Evolutionary conservation across 2,113 vertebrate genomes (phyloP).

Genomic region (Hydropotes inermis): DNA sequence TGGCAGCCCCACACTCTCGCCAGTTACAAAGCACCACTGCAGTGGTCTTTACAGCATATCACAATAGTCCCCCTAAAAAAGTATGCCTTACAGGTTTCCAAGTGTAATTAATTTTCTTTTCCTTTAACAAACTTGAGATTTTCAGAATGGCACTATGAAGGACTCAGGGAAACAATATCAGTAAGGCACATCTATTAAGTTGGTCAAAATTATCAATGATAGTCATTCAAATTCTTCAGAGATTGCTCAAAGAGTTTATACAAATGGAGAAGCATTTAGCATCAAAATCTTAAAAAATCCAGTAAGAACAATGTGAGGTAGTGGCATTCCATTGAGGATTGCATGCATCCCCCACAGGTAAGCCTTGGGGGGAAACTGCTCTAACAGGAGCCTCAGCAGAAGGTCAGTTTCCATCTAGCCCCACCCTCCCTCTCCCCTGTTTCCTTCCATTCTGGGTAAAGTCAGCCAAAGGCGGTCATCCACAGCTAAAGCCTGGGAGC

Average conservation of each 20-base stretch:
- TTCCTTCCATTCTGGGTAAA: background rate
- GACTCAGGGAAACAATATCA: background rate
- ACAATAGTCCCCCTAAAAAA: background rate
- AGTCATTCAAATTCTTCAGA: background rate
- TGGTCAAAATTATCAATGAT: background rate
- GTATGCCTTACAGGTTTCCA: background rate
- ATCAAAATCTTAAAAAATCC: background rate
- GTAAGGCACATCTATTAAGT: background rate
- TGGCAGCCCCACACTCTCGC: background rate
- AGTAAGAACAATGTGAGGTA: background rate
- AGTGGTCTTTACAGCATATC: background rate
- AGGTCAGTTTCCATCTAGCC: too few species aligned
- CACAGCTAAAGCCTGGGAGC: background rate
- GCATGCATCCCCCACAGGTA: background rate
- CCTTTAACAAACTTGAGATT: background rate
- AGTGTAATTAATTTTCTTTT: background rate
- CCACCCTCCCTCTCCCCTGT: accelerated
- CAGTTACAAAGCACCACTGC: background rate
- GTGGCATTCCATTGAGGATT: background rate
- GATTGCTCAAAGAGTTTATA: background rate
- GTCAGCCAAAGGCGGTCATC: background rate
- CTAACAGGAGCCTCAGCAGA: background rate
- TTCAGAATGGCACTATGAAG: background rate
- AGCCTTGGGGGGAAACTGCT: background rate
- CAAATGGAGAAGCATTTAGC: background rate